These are phyloP conservation scores for Numida meleagris DNA, from an alignment of 2,113 vertebrate species.

Conservation along the genomic window DNA sequence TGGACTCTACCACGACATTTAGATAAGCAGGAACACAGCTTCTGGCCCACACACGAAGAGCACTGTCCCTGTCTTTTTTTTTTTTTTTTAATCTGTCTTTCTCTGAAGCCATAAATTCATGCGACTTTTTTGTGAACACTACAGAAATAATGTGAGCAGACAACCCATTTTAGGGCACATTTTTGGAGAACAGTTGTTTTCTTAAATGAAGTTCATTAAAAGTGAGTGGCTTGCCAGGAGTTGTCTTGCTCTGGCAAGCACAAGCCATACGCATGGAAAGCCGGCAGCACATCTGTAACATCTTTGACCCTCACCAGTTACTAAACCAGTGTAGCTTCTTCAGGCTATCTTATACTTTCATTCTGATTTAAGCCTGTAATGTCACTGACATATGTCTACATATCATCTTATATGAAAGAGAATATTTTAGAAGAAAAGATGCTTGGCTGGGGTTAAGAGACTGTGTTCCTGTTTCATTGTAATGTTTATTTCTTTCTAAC, in stretches of 20 bases:
- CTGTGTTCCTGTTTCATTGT: not conserved
- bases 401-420: not conserved
- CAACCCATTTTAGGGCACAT: not conserved
- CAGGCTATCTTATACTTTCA: slow-evolving; percentile 41
- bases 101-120: not conserved
- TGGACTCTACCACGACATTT: not conserved
- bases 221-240: slow-evolving; percentile 53
- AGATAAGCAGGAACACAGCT: not conserved
- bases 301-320: slow-evolving; percentile 52
- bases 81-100: not conserved
- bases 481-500: not conserved
- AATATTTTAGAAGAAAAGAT: not conserved
- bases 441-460: not conserved
- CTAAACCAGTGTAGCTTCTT: slow-evolving; percentile 17
- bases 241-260: slow-evolving; percentile 45
- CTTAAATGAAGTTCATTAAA: slow-evolving; percentile 51
- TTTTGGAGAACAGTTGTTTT: slow-evolving; percentile 38
- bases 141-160: slow-evolving; percentile 34
- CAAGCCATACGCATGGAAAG: not conserved
- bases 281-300: slow-evolving; percentile 15
- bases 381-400: slow-evolving; percentile 62
- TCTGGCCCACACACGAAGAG: not conserved
- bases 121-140: not conserved
- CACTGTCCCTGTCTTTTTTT: not conserved
- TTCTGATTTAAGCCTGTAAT: slow-evolving; percentile 47